A percentile compares a stretch with the other conserved stretches of the same genome.
phyloP scores from a whole-genome alignment of 2,113 vertebrate genomes.

The Xerus inauris region DNA sequence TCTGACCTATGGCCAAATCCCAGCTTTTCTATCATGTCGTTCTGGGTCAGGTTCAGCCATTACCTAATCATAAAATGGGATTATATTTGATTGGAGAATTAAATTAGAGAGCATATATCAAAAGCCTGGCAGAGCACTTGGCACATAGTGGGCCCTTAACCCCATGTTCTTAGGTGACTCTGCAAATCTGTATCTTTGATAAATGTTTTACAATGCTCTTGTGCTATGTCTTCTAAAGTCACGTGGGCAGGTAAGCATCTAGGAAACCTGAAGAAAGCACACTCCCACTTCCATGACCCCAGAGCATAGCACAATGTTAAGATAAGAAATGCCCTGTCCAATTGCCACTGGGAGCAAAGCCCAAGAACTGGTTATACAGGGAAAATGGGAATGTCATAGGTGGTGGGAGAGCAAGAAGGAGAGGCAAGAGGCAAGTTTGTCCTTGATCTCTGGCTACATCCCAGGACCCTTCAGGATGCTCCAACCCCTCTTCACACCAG shows the following conservation, averaged over 20 bases:
- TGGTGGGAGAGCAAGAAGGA: not conserved
- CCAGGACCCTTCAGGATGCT: not conserved
- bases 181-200: not conserved
- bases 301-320: not conserved
- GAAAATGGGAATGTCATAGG: not conserved
- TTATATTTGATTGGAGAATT: not conserved
- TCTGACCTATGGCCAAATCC: not conserved
- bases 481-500: not conserved
- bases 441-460: not conserved
- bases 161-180: not conserved
- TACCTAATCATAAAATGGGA: not conserved
- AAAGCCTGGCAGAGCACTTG: not conserved
- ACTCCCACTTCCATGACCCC: not conserved
- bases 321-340: not conserved
- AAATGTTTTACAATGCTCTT: not conserved
- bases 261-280: slow-evolving; percentile 33
- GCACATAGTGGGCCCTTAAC: not conserved
- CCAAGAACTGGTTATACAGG: not conserved
- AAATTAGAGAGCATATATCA: not conserved
- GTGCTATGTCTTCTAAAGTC: not conserved
- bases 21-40: not conserved
- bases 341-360: not conserved
- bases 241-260: not conserved
- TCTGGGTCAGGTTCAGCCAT: not conserved
- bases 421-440: not conserved